Percentiles rank a stretch among this genome's conserved stretches.
Conservation (phyloP, 2,113 vertebrate genomes). For the Tautogolabrus adspersus region DNA sequence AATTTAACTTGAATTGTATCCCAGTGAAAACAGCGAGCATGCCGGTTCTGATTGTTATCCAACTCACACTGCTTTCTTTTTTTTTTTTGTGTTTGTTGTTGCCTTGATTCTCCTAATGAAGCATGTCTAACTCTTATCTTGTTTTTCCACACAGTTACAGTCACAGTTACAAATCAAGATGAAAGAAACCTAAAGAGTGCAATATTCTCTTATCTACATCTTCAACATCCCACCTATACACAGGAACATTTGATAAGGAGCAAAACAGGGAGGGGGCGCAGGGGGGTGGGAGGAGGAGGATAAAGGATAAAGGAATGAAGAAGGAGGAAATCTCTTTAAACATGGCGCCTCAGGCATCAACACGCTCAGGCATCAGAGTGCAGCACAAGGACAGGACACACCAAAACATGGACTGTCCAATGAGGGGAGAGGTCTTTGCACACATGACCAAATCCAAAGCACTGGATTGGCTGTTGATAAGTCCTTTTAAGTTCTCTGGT, state of each 20-base stretch:
- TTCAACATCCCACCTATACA: slow-evolving; percentile 77
- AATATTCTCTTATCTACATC: slow-evolving; percentile 80
- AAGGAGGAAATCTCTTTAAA: slow-evolving; percentile 67
- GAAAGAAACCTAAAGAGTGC: slow-evolving; percentile 77
- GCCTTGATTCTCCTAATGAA: slow-evolving; percentile 69
- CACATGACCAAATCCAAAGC: slow-evolving; percentile 69
- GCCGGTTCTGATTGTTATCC: slow-evolving; percentile 65
- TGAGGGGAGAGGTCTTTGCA: slow-evolving; percentile 69
- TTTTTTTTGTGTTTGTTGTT: slow-evolving; percentile 5
- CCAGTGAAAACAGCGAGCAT: slow-evolving; percentile 58
- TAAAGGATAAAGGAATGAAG: slow-evolving; percentile 25
- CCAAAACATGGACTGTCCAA: slow-evolving; percentile 69
- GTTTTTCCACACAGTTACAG: slow-evolving; percentile 74
- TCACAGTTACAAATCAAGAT: slow-evolving; percentile 78
- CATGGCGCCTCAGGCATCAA: slow-evolving; percentile 68
- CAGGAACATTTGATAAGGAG: slow-evolving; percentile 67
- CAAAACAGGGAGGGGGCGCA: neutral
- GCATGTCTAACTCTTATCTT: slow-evolving; percentile 72
- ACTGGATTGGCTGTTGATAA: slow-evolving; percentile 39
- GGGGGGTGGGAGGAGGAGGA: neutral
- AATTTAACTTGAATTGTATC: slow-evolving; percentile 63
- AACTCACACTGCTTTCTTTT: slow-evolving; percentile 23
- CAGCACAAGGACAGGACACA: slow-evolving; percentile 73
- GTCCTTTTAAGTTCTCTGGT: slow-evolving; percentile 60
- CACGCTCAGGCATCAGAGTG: slow-evolving; percentile 67